phyloP scores from a whole-genome alignment of 2,888 invertebrate genomes.

The Anagyrus pseudococci region DNA sequence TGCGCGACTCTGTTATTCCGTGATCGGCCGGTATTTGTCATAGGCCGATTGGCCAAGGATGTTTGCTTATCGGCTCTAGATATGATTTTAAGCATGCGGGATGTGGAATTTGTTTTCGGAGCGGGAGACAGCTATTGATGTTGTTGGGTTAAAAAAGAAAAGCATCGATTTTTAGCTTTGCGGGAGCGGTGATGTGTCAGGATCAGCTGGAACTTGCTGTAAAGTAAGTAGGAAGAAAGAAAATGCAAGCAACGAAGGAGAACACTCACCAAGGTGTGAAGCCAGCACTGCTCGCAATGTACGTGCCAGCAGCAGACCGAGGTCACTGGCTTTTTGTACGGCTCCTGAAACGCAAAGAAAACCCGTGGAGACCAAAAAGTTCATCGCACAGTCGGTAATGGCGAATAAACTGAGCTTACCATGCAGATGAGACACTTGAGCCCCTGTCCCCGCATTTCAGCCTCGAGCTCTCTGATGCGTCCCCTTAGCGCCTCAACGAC shows the following conservation, averaged over 20 bases:
- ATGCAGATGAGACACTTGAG: slow-evolving; percentile 90
- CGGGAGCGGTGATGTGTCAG: background rate
- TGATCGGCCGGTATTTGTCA: too few species aligned
- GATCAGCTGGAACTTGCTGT: too few species aligned
- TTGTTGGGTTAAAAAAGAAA: too few species aligned
- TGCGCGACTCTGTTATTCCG: background rate
- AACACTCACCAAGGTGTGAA: slow-evolving; percentile 70
- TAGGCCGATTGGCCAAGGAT: too few species aligned
- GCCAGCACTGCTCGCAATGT: slow-evolving; percentile 87
- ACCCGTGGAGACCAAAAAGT: background rate
- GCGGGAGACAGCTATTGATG: too few species aligned
- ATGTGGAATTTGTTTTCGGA: too few species aligned
- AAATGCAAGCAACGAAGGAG: background rate
- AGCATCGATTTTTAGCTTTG: too few species aligned
- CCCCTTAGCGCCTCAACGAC: slow-evolving; percentile 78
- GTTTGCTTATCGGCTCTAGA: background rate
- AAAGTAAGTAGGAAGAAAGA: background rate
- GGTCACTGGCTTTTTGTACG: slow-evolving; percentile 84
- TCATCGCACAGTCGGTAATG: background rate
- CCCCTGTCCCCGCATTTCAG: slow-evolving; percentile 66
- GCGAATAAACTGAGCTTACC: slow-evolving; percentile 57
- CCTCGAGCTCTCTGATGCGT: slow-evolving; percentile 79
- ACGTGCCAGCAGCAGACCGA: slow-evolving; percentile 98
- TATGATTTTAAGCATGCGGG: too few species aligned
- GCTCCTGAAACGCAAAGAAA: slow-evolving; percentile 65